A percentile compares a stretch with the other conserved stretches of the same genome.
These are phyloP conservation scores for Centrocercus urophasianus DNA, from an alignment of 2,113 vertebrate species.

Conservation along the genomic window DNA sequence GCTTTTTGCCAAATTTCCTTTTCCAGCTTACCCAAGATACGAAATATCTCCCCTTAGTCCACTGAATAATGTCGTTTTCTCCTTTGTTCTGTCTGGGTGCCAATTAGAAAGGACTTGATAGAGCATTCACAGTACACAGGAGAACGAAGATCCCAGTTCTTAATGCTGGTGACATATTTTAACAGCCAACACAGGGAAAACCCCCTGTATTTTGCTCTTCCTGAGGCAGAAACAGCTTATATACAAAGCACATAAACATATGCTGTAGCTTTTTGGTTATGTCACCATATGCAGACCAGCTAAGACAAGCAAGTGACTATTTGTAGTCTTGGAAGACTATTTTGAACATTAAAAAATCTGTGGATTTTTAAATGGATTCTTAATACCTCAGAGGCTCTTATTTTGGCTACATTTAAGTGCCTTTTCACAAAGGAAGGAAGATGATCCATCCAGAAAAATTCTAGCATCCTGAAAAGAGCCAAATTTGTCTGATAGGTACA, in stretches of 20 bases:
- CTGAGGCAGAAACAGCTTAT: not conserved
- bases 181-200: fast-evolving
- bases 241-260: fast-evolving
- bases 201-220: not conserved
- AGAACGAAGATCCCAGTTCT: not conserved
- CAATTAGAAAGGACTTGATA: not conserved
- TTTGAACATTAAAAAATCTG: not conserved
- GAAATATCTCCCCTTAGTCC: not conserved
- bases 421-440: not conserved
- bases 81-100: not conserved
- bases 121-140: not conserved
- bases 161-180: not conserved
- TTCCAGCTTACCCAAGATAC: not conserved
- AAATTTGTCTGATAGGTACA: not conserved
- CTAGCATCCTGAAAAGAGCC: not conserved
- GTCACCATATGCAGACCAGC: not conserved
- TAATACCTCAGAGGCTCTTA: not conserved
- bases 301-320: not conserved
- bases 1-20: not conserved
- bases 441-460: not conserved
- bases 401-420: not conserved
- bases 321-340: fast-evolving
- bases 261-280: not conserved
- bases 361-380: not conserved
- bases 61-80: not conserved